Evolutionary conservation across 2,888 invertebrate species (phyloP).

Genomic region (Nymphalis urticae): DNA sequence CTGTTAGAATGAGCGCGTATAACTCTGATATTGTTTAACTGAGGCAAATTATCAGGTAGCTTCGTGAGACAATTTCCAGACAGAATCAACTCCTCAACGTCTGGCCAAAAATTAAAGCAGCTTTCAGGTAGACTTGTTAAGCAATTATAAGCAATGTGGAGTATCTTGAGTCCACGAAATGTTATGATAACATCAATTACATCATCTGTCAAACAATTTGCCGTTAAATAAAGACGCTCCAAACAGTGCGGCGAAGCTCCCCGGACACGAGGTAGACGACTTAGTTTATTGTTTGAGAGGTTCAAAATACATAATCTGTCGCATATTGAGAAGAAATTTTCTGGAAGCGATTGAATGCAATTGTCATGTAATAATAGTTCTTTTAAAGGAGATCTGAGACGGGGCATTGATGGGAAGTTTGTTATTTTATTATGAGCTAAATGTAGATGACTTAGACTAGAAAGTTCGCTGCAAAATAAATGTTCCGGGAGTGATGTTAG

Average conservation of each 20-base stretch:
- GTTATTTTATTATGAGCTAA: constrained; percentile 89
- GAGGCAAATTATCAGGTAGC: constrained; percentile 88
- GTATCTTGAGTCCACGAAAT: constrained; percentile 84
- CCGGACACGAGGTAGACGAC: constrained; percentile 84
- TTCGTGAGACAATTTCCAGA: constrained; percentile 90
- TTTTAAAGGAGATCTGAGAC: constrained; percentile 83
- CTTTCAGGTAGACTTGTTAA: constrained; percentile 87
- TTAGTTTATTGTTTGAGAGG: constrained; percentile 89
- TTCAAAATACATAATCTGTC: constrained; percentile 86
- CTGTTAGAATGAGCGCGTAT: constrained; percentile 92
- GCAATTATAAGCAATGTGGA: constrained; percentile 91
- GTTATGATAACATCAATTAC: constrained; percentile 84
- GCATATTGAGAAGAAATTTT: constrained; percentile 87
- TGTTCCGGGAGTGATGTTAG: constrained; percentile 87
- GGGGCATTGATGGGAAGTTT: constrained; percentile 86
- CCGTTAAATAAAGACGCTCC: constrained; percentile 87
- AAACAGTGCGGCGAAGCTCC: constrained; percentile 83
- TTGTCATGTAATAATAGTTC: constrained; percentile 90
- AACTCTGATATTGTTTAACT: constrained; percentile 86
- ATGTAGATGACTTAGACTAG: constrained; percentile 86
- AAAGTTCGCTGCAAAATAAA: constrained; percentile 87
- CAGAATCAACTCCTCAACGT: constrained; percentile 90
- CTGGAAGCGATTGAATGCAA: constrained; percentile 87
- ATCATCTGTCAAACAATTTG: constrained; percentile 88
- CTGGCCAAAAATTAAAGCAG: constrained; percentile 88